Percentiles rank a stretch among this genome's conserved stretches.
phyloP scores from a whole-genome alignment of 2,113 vertebrate genomes.

The Amblyopsis rosae region DNA sequence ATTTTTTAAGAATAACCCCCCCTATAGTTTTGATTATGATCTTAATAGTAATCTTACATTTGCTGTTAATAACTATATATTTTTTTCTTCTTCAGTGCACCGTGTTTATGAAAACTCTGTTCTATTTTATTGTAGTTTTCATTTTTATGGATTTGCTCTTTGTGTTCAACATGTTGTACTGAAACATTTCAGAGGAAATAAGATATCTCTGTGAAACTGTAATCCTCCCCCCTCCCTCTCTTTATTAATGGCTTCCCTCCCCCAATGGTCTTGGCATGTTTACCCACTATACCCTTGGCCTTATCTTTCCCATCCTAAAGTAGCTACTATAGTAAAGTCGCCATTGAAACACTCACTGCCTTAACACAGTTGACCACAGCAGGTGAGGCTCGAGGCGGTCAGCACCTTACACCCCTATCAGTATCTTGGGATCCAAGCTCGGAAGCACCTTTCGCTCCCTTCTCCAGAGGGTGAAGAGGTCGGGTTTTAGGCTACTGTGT shows the following conservation, averaged over 20 bases:
- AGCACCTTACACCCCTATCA: conserved; percentile 30
- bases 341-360: conserved; percentile 77
- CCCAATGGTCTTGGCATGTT: conserved; percentile 34
- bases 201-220: conserved; percentile 28
- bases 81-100: conserved; percentile 65
- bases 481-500: no score
- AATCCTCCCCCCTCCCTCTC: not conserved
- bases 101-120: conserved; percentile 57
- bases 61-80: conserved; percentile 57
- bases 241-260: conserved; percentile 1
- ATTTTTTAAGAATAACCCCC: conserved; percentile 71
- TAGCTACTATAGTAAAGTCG: conserved; percentile 68
- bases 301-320: conserved; percentile 60
- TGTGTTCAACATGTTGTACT: conserved; percentile 82
- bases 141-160: conserved; percentile 65
- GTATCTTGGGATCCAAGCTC: conserved; percentile 14
- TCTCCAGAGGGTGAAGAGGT: not conserved
- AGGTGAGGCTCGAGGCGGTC: conserved; percentile 48
- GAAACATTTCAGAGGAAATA: conserved; percentile 75
- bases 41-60: conserved; percentile 72
- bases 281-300: conserved; percentile 58
- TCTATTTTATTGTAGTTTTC: conserved; percentile 65
- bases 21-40: conserved; percentile 72
- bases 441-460: conserved; percentile 37
- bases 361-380: conserved; percentile 75